These are phyloP conservation scores for Graphium colonna DNA, from an alignment of 2,888 invertebrate species.

Conservation along the genomic window DNA sequence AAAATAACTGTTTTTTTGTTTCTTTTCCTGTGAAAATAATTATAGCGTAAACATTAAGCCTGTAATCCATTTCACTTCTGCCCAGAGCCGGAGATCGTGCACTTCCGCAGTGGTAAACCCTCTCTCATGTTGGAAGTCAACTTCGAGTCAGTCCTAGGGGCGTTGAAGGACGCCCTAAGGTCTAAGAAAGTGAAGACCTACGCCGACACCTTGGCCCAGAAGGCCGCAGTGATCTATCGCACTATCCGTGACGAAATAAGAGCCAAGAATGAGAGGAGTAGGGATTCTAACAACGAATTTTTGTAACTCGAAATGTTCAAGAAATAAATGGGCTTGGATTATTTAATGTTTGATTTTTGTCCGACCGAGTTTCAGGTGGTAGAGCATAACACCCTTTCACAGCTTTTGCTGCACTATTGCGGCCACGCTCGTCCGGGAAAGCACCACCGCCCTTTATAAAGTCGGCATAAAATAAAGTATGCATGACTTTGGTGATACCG, in stretches of 20 bases:
- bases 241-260: slow-evolving; percentile 27
- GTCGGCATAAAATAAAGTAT: too few species aligned
- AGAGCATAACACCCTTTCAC: too few species aligned
- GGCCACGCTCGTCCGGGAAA: too few species aligned
- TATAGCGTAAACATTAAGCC: too few species aligned
- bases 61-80: neutral
- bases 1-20: too few species aligned
- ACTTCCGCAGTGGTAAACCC: slow-evolving; percentile 32
- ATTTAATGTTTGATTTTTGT: neutral
- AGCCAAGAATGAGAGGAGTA: neutral
- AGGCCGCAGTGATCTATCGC: slow-evolving; percentile 30
- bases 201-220: slow-evolving; percentile 30
- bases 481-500: too few species aligned
- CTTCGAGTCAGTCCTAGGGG: slow-evolving; percentile 27
- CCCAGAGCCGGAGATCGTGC: slow-evolving; percentile 35
- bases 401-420: too few species aligned
- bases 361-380: too few species aligned
- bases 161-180: slow-evolving; percentile 26
- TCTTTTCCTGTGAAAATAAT: too few species aligned
- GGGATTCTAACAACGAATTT: neutral
- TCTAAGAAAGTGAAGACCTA: slow-evolving; percentile 30
- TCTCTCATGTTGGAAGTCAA: slow-evolving; percentile 36
- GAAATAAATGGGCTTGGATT: neutral
- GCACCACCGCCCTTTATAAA: too few species aligned
- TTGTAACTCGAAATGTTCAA: neutral